Conservation (phyloP, 2,797 vertebrate genomes). For the Astyanax mexicanus region DNA sequence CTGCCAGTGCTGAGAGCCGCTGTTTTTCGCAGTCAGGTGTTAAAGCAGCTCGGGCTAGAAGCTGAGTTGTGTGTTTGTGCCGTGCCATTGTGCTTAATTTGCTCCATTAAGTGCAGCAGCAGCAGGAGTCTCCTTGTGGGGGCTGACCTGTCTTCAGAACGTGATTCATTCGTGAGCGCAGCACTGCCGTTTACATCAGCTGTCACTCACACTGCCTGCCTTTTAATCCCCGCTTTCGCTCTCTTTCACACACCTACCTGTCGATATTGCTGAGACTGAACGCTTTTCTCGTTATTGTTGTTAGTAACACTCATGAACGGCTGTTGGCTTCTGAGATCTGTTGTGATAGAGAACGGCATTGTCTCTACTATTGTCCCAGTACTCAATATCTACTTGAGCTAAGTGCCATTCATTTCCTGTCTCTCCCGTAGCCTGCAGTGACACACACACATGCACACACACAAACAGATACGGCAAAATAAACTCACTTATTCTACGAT, state of each 20-base stretch:
- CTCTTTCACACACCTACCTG: slow-evolving; percentile 37
- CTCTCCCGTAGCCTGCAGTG: not conserved
- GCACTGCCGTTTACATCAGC: slow-evolving; percentile 23
- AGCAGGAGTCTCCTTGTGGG: slow-evolving; percentile 39
- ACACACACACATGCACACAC: slow-evolving; percentile 32
- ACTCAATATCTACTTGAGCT: slow-evolving; percentile 26
- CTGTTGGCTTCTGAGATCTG: slow-evolving; percentile 11
- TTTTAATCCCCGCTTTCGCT: slow-evolving; percentile 5
- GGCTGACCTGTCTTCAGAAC: slow-evolving; percentile 45
- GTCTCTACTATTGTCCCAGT: slow-evolving; percentile 2
- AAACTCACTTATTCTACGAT: slow-evolving; percentile 36
- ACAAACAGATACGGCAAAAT: slow-evolving; percentile 1
- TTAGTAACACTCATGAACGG: slow-evolving; percentile 8
- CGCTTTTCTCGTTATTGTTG: slow-evolving; percentile 26
- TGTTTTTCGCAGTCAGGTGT: slow-evolving; percentile 42
- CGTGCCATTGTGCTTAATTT: slow-evolving; percentile 48
- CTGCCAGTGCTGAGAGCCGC: slow-evolving; percentile 1
- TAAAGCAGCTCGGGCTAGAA: slow-evolving; percentile 11
- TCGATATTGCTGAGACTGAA: slow-evolving; percentile 20
- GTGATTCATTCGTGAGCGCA: slow-evolving; percentile 51
- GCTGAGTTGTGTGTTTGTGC: slow-evolving; percentile 42
- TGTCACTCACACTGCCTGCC: slow-evolving; percentile 37
- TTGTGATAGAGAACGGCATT: slow-evolving; percentile 5
- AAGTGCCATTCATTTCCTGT: slow-evolving; percentile 23
- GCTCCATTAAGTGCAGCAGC: slow-evolving; percentile 55